Percentiles rank a stretch among this genome's conserved stretches.
Evolutionary conservation across 2,797 vertebrate species (phyloP).

Genomic region (Iguana delicatissima): DNA sequence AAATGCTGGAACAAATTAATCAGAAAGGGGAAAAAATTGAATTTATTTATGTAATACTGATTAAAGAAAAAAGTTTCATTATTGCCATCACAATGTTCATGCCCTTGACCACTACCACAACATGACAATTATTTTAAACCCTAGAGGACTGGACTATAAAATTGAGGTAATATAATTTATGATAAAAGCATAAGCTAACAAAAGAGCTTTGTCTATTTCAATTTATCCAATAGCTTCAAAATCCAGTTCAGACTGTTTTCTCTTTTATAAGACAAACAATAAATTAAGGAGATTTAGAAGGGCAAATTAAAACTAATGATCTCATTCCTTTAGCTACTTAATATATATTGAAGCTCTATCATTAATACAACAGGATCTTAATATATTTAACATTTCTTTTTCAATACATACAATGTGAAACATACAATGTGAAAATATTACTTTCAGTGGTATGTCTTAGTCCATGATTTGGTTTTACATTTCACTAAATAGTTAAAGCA

Average conservation of each 20-base stretch:
- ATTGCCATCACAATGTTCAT: constrained; percentile 7
- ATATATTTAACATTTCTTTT: background rate
- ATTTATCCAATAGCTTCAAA: constrained; percentile 10
- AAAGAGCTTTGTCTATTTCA: constrained; percentile 25
- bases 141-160: constrained; percentile 2
- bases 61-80: constrained; percentile 14
- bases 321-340: background rate
- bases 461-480: background rate
- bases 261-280: background rate
- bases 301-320: background rate
- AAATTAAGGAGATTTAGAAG: constrained; percentile 8
- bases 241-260: background rate
- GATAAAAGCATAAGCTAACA: constrained; percentile 25
- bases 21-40: background rate
- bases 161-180: constrained; percentile 36
- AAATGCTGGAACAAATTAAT: background rate
- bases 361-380: background rate
- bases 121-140: constrained; percentile 13
- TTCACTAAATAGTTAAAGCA: background rate
- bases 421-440: background rate
- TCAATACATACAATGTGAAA: background rate
- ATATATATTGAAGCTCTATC: background rate
- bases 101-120: background rate
- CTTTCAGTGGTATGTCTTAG: background rate
- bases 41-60: constrained; percentile 17